phyloP scores from a whole-genome alignment of 2,888 invertebrate species.

The Rhopalosiphum nymphaeae region DNA sequence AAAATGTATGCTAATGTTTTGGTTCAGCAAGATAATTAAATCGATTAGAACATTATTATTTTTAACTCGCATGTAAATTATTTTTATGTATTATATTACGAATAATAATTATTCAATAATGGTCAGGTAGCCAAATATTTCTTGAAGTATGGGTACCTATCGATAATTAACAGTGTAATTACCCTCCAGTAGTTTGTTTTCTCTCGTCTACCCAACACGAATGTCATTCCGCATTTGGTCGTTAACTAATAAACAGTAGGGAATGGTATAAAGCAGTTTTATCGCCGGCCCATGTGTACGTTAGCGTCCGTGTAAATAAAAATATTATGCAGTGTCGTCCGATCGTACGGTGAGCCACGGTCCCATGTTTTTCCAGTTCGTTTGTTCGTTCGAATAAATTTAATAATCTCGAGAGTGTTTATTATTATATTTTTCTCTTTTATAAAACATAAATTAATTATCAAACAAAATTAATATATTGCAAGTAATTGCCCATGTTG shows the following conservation, averaged over 20 bases:
- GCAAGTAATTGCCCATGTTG: background rate
- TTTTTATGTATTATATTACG: background rate
- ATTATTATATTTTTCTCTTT: background rate
- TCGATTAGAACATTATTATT: background rate
- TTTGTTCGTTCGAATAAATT: background rate
- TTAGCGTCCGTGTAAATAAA: slow-evolving; percentile 42
- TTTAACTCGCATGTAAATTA: background rate
- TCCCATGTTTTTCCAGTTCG: slow-evolving; percentile 44
- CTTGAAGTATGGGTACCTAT: background rate
- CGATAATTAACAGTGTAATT: slow-evolving; percentile 13
- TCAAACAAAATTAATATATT: background rate
- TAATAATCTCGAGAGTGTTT: background rate
- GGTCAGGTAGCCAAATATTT: background rate
- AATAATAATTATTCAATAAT: background rate
- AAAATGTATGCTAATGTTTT: background rate
- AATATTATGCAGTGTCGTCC: slow-evolving; percentile 53
- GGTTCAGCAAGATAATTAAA: background rate
- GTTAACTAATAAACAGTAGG: slow-evolving; percentile 39
- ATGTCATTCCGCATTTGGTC: slow-evolving; percentile 34
- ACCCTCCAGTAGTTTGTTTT: background rate
- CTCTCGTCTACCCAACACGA: background rate
- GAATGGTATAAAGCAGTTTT: slow-evolving; percentile 56
- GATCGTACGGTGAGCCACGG: slow-evolving; percentile 38
- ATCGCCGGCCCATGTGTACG: slow-evolving; percentile 50
- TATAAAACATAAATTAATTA: background rate